phyloP scores from a whole-genome alignment of 2,113 vertebrate species.

The Hystrix cristata region DNA sequence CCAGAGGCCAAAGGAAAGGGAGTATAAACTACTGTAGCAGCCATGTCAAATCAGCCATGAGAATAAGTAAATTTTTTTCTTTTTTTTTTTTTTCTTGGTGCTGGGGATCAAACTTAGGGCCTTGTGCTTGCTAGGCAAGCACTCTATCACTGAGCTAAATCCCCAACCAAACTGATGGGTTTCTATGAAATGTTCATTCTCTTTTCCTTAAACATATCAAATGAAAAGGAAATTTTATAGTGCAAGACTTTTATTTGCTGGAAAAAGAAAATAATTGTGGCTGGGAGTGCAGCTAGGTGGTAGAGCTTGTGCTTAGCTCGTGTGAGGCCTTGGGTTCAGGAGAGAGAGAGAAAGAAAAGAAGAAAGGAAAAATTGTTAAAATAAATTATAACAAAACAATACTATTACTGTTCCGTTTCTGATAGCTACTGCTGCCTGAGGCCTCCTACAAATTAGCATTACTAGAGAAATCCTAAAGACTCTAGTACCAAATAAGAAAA shows the following conservation, averaged over 20 bases:
- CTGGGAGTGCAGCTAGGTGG: background rate
- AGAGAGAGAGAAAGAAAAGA: background rate
- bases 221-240: background rate
- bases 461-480: background rate
- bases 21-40: background rate
- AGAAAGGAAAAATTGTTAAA: background rate
- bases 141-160: no score
- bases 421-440: background rate
- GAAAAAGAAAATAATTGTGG: background rate
- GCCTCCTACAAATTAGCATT: background rate
- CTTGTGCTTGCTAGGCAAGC: no score
- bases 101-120: no score
- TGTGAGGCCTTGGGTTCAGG: background rate
- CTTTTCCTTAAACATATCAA: slow-evolving; percentile 6
- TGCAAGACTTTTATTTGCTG: background rate
- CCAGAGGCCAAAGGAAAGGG: background rate
- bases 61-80: background rate
- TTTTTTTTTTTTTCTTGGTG: no score
- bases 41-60: background rate
- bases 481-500: background rate
- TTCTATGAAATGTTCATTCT: slow-evolving; percentile 16
- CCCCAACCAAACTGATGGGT: background rate
- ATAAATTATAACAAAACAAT: background rate
- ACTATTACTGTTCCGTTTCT: background rate
- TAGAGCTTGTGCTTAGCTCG: background rate